Percentiles rank a stretch among this genome's conserved stretches.
phyloP scores from a whole-genome alignment of 2,888 invertebrate species.

The Physocephala rufipes region DNA sequence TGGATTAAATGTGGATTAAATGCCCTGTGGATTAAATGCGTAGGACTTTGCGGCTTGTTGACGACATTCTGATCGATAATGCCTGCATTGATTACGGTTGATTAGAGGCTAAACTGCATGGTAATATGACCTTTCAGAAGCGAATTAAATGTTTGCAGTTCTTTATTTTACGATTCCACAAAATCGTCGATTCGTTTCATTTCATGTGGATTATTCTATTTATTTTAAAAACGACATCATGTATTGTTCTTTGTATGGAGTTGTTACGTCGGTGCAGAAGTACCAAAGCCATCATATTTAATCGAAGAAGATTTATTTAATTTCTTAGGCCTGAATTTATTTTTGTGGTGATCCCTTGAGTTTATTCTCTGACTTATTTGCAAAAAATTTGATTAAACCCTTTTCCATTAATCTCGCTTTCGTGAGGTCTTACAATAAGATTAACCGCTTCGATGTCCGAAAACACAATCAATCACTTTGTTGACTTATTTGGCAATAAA shows the following conservation, averaged over 20 bases:
- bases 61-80: conserved; percentile 10
- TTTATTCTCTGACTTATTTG: neutral
- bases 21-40: conserved; percentile 6
- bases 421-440: neutral
- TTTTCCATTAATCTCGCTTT: conserved; percentile 11
- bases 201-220: conserved; percentile 21
- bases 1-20: too few species aligned
- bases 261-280: too few species aligned
- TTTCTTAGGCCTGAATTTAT: neutral
- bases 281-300: neutral
- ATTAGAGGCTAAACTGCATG: neutral
- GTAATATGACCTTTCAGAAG: neutral
- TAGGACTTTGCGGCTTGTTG: conserved; percentile 31
- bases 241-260: neutral
- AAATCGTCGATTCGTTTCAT: conserved; percentile 40
- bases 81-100: neutral
- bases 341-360: neutral
- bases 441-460: conserved; percentile 36
- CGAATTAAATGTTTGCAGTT: conserved; percentile 17
- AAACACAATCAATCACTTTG: conserved; percentile 57
- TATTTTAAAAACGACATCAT: conserved; percentile 5
- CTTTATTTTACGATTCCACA: conserved; percentile 19
- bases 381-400: conserved; percentile 19
- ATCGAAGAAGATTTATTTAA: neutral
- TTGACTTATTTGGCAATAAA: conserved; percentile 49